Conservation (phyloP, 64 coral and sea anemone genomes). For the Astreopora myriophthalma region DNA sequence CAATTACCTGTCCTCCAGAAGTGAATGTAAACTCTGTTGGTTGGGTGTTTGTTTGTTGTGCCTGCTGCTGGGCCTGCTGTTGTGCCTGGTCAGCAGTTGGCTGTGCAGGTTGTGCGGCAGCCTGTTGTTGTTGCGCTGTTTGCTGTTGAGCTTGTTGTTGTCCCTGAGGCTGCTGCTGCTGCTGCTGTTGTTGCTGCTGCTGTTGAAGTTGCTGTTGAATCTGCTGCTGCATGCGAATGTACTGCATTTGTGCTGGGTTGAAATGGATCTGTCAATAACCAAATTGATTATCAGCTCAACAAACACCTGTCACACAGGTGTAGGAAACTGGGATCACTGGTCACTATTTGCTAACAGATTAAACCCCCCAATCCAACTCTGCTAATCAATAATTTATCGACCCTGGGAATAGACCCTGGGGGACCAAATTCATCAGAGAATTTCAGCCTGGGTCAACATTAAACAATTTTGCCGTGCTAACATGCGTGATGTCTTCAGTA, state of each 20-base stretch:
- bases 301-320: background rate
- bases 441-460: too few species aligned
- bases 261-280: conserved; percentile 70
- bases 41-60: conserved; percentile 37
- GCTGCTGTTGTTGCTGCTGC: conserved; percentile 70
- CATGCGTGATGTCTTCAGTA: too few species aligned
- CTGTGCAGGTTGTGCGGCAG: conserved; percentile 21
- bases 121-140: conserved; percentile 61
- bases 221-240: conserved; percentile 88
- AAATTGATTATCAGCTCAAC: background rate
- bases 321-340: too few species aligned
- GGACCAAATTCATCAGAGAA: too few species aligned
- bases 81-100: conserved; percentile 56
- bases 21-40: conserved; percentile 77
- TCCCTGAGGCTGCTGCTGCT: conserved; percentile 47
- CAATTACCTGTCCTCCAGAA: conserved; percentile 63
- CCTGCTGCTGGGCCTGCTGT: conserved; percentile 76
- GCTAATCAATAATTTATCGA: too few species aligned
- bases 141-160: conserved; percentile 72
- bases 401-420: too few species aligned
- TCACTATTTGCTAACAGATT: too few species aligned
- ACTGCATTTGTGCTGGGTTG: conserved; percentile 83
- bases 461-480: too few species aligned
- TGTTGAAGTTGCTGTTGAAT: conserved; percentile 61
- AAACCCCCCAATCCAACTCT: too few species aligned